These are phyloP conservation scores for Drosophila neotestacea DNA, from an alignment of 2,888 invertebrate species.

Conservation along the genomic window DNA sequence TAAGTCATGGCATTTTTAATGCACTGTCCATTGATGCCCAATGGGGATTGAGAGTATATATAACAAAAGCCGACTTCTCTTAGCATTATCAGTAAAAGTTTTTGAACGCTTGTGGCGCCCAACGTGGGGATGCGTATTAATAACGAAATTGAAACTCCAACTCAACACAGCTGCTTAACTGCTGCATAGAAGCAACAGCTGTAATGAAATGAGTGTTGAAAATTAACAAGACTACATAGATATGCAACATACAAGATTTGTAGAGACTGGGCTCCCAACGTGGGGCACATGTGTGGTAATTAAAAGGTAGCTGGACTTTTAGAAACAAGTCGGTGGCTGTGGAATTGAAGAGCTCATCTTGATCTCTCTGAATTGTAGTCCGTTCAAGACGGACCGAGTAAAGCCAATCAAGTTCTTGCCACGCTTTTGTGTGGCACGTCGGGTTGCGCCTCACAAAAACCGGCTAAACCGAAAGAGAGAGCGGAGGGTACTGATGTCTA, in stretches of 20 bases:
- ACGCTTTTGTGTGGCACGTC: slow-evolving; percentile 33
- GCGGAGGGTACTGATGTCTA: neutral
- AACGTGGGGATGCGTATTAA: slow-evolving; percentile 12
- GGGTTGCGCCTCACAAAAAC: slow-evolving; percentile 8
- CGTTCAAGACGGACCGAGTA: slow-evolving; percentile 9
- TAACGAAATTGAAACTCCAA: neutral
- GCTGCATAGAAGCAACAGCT: neutral
- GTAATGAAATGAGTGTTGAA: neutral
- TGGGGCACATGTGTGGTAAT: no score
- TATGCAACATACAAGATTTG: no score
- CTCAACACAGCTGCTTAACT: neutral
- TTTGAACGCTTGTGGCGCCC: slow-evolving; percentile 23
- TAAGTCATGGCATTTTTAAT: slow-evolving; percentile 53
- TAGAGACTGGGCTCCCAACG: no score
- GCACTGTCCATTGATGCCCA: slow-evolving; percentile 20
- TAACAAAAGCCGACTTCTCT: neutral
- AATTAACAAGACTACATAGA: no score
- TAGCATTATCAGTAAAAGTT: neutral
- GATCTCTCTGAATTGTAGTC: slow-evolving; percentile 3
- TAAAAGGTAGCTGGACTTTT: neutral
- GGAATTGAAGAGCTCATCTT: slow-evolving; percentile 3
- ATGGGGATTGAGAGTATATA: neutral
- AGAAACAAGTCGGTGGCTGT: no score
- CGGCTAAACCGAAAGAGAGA: slow-evolving; percentile 9
- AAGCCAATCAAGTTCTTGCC: slow-evolving; percentile 58